These are phyloP conservation scores for Anser brachyrhynchus DNA, from an alignment of 2,113 vertebrate species.

Conservation along the genomic window DNA sequence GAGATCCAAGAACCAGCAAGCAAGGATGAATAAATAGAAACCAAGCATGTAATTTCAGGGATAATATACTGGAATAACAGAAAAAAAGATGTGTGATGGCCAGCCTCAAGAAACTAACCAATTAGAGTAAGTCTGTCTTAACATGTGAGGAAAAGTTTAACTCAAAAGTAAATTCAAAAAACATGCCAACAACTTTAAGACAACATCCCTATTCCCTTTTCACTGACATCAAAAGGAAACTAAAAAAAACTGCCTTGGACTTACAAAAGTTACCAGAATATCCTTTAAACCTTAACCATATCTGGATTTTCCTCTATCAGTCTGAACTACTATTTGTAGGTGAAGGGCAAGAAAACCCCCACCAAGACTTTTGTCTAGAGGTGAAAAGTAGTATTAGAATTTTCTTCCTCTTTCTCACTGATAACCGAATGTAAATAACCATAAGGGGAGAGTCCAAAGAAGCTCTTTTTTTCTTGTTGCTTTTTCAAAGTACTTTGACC, in stretches of 20 bases:
- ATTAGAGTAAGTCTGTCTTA: neutral
- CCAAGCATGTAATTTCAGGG: neutral
- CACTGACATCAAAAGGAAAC: neutral
- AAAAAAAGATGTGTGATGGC: neutral
- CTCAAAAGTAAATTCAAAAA: neutral
- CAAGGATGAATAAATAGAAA: neutral
- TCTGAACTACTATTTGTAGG: neutral
- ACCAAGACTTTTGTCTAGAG: neutral
- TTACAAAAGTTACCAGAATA: neutral
- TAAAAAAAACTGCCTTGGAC: neutral
- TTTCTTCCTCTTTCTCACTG: neutral
- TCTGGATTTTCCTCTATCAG: neutral
- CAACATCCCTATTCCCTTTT: neutral
- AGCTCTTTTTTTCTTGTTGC: neutral
- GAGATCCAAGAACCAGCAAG: neutral
- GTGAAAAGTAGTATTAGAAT: neutral
- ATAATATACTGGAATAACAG: neutral
- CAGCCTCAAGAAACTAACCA: neutral
- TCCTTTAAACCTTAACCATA: neutral
- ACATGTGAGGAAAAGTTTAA: neutral
- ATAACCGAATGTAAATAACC: neutral
- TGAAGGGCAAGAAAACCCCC: neutral
- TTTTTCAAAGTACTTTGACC: neutral
- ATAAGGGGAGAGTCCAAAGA: neutral
- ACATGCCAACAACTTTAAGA: neutral